Evolutionary conservation across 1,140 invertebrate species (phyloP).

Genomic region (Samia ricini): DNA sequence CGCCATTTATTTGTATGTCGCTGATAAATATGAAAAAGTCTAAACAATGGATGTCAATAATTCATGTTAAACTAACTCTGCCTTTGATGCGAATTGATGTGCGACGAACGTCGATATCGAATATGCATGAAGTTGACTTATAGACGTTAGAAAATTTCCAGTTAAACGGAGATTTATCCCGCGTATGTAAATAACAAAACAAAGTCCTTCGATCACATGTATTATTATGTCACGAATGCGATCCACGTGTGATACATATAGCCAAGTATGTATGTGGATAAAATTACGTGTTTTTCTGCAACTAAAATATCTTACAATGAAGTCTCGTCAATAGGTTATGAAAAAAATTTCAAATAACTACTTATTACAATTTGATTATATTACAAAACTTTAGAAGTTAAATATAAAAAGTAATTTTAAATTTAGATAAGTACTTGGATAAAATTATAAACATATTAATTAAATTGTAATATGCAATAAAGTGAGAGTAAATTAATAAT

Average conservation of each 20-base stretch:
- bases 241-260: neutral
- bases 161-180: neutral
- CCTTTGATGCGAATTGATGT: conserved; percentile 13
- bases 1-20: conserved; percentile 36
- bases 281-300: too few relatives aligned
- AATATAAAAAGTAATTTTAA: too few relatives aligned
- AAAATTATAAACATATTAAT: too few relatives aligned
- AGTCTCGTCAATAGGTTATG: too few relatives aligned
- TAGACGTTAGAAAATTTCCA: conserved; percentile 6
- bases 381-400: too few relatives aligned
- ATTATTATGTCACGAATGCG: neutral
- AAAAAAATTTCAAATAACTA: too few relatives aligned
- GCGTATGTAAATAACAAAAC: neutral
- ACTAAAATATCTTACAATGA: too few relatives aligned
- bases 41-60: conserved; percentile 21
- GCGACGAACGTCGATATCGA: neutral
- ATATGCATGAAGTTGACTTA: conserved; percentile 9
- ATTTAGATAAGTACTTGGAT: too few relatives aligned
- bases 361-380: too few relatives aligned
- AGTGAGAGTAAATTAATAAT: too few relatives aligned
- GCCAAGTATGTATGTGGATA: neutral
- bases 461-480: too few relatives aligned
- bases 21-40: conserved; percentile 19
- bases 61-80: conserved; percentile 17
- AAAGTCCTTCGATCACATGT: neutral